Percentiles rank a stretch among this genome's conserved stretches.
Evolutionary conservation across 2,888 invertebrate genomes (phyloP).

Genomic region (Schizaphis graminum): DNA sequence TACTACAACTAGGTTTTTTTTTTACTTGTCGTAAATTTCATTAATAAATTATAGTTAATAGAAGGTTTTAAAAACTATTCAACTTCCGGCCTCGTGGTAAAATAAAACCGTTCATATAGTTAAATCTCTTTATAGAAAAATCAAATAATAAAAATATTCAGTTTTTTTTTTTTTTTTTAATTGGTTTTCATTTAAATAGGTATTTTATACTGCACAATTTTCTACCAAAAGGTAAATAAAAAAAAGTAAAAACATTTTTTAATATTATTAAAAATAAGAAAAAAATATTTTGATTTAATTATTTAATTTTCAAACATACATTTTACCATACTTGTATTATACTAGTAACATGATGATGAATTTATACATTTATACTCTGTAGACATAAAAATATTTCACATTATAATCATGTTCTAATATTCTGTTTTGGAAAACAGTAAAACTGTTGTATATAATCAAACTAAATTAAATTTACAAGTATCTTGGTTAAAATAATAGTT

Average conservation of each 20-base stretch:
- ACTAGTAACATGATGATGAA: neutral
- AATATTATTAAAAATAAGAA: neutral
- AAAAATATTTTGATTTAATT: neutral
- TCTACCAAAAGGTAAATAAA: neutral
- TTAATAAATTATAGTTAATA: neutral
- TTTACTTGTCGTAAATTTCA: neutral
- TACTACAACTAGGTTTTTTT: neutral
- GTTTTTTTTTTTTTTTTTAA: neutral
- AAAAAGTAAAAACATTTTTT: neutral
- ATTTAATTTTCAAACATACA: conserved; percentile 9
- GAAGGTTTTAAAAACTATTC: neutral
- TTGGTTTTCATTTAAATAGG: neutral
- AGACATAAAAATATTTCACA: neutral
- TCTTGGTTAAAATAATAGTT: neutral
- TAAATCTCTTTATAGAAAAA: neutral
- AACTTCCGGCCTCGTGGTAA: neutral
- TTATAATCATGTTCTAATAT: neutral
- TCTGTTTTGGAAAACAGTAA: neutral
- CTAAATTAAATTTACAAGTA: neutral
- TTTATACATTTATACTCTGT: neutral
- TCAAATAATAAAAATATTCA: neutral
- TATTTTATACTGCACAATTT: neutral
- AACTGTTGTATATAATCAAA: neutral
- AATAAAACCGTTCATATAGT: neutral
- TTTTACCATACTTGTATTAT: neutral